Conservation (phyloP, 2,888 invertebrate species). For the Pammene fasciana region DNA sequence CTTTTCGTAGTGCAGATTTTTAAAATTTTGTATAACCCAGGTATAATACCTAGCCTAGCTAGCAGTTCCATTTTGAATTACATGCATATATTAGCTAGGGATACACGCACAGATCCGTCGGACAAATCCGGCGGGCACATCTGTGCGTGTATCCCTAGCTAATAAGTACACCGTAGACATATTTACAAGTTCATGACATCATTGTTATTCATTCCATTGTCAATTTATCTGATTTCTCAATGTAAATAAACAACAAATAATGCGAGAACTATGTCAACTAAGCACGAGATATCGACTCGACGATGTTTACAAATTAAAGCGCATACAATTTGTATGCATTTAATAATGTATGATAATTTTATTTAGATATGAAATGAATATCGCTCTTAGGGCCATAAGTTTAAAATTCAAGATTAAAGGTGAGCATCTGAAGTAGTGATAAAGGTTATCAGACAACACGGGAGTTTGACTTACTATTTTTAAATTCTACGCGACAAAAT, state of each 20-base stretch:
- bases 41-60: too few species aligned
- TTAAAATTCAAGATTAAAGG: not conserved
- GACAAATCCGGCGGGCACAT: too few species aligned
- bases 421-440: conserved; percentile 14
- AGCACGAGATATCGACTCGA: conserved; percentile 29
- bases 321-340: conserved; percentile 35
- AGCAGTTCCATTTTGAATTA: too few species aligned
- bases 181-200: not conserved
- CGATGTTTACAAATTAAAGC: conserved; percentile 34
- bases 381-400: conserved; percentile 3
- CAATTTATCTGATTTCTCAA: conserved; percentile 14
- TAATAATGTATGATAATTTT: conserved; percentile 19
- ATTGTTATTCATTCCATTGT: conserved; percentile 5
- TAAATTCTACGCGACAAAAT: too few species aligned
- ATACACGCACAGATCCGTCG: too few species aligned
- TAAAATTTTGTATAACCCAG: too few species aligned
- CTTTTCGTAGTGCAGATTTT: too few species aligned
- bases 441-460: conserved; percentile 32
- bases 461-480: conserved; percentile 37
- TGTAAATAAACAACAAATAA: conserved; percentile 14
- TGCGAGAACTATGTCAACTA: conserved; percentile 18
- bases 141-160: too few species aligned
- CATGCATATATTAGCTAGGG: too few species aligned
- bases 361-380: not conserved
- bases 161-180: not conserved